Base-by-base conservation (phyloP, 2,113 vertebrate species). In the Anser cygnoides region DNA sequence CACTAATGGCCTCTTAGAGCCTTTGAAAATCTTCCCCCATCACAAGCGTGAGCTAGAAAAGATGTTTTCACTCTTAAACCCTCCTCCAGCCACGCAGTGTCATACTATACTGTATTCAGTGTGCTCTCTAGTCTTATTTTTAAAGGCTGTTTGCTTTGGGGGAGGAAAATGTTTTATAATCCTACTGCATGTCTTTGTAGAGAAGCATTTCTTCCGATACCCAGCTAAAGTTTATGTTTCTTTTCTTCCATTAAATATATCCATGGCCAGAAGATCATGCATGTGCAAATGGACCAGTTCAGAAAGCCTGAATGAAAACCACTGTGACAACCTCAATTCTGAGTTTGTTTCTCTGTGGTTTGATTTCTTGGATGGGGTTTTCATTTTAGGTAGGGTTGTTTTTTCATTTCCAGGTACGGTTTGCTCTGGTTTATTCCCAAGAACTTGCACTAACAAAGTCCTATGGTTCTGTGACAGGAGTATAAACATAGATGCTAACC, bases 371-470 rank as follows among this genome's bases (percentile, higher is more conserved):
- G 79, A 95, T 5, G 13, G 23, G 23, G 11, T 59, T 80, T 92
- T 92, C 33, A 55, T 63, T 92, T 94, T 72, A 5, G 1, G 52
- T 52, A 81, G 52, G 15, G 29, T 46, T 90, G 76, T 11, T 89
- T 96, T 55, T 92, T 84, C 5, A 77, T 84, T 94, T 84, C 61
- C 61, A 90, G 61, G 73, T 63, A 67, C 31, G 46, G 72, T 84
- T 92, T 96, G 55, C 78, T 86, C 94, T 95, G 75, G 65, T 95
- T 95, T 70, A 66, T 83, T 63, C 87, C 71, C 84, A 93, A 89
- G 54, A 59, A 73, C 55, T 89, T 73, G 31, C 11, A 70, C 57
- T 88, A 77, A 83, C 66, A 80, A 79, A 87, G 85, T 74, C 75
- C 19, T 23, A 88, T 0, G 43, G 78, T 83, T 93, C 78, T 79